A percentile compares a stretch with the other conserved stretches of the same genome.
phyloP scores from a whole-genome alignment of 2,797 vertebrate species.

The Cichlasoma orientale region DNA sequence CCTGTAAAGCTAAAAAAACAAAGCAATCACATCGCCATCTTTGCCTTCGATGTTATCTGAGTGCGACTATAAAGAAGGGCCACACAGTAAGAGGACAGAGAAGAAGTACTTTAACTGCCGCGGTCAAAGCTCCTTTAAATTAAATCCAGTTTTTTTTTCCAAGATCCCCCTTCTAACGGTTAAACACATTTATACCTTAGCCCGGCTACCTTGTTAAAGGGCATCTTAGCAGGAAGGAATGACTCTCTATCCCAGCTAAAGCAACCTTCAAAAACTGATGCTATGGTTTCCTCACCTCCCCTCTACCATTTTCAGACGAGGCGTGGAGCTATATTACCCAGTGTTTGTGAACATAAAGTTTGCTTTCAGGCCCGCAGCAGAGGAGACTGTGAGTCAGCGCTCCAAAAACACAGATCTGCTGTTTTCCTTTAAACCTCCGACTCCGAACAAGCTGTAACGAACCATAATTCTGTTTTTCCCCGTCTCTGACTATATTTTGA shows the following conservation, averaged over 20 bases:
- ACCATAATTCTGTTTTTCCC: conserved; percentile 19
- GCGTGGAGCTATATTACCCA: background rate
- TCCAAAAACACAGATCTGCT: conserved; percentile 27
- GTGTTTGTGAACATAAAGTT: background rate
- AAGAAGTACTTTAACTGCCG: background rate
- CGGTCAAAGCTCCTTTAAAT: conserved; percentile 11
- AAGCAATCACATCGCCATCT: conserved; percentile 40
- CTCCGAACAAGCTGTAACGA: conserved; percentile 23
- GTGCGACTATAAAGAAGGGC: conserved; percentile 1
- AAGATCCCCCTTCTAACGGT: background rate
- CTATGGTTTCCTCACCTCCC: background rate
- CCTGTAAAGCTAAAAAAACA: conserved; percentile 36
- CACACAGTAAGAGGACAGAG: conserved; percentile 6
- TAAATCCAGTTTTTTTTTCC: background rate
- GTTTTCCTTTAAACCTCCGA: conserved; percentile 15
- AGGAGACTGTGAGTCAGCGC: background rate
- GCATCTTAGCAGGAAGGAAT: background rate
- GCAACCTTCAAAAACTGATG: background rate
- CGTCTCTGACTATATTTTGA: conserved; percentile 8
- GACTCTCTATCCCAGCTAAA: background rate
- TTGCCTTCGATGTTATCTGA: conserved; percentile 45
- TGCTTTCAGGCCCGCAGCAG: conserved; percentile 1
- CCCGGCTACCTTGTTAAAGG: background rate
- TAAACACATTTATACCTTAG: background rate
- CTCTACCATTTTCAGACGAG: background rate